phyloP scores from a whole-genome alignment of 2,797 vertebrate genomes.

The Labroides dimidiatus region DNA sequence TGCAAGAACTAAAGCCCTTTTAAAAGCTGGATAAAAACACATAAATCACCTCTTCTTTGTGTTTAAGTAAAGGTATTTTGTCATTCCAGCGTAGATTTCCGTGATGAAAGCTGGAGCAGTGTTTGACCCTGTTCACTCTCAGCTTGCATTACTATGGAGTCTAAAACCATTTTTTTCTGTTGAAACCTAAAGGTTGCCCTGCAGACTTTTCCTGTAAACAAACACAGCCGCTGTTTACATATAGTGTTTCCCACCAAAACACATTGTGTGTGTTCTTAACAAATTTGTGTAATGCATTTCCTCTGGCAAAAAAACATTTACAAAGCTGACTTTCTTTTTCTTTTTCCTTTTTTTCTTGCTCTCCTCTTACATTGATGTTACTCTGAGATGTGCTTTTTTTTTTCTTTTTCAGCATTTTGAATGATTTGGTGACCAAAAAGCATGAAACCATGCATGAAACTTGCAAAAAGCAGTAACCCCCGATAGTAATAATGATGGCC shows the following conservation, averaged over 20 bases:
- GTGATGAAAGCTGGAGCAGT: neutral
- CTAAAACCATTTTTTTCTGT: neutral
- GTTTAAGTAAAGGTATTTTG: neutral
- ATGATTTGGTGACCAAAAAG: neutral
- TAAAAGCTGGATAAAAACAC: neutral
- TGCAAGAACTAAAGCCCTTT: neutral
- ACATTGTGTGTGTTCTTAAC: neutral
- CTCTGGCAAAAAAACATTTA: neutral
- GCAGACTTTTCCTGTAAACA: neutral
- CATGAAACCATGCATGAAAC: neutral
- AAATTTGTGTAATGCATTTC: neutral
- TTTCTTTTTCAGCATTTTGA: neutral
- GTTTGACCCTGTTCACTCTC: neutral
- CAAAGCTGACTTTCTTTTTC: neutral
- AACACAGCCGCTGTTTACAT: slow-evolving; percentile 2
- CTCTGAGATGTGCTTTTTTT: neutral
- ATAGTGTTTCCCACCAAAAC: slow-evolving; percentile 6
- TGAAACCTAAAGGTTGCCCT: neutral
- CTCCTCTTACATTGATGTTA: neutral
- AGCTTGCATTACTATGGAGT: neutral
- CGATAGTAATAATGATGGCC: too few species aligned
- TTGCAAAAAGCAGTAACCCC: too few species aligned
- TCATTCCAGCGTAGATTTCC: neutral
- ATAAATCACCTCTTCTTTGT: neutral
- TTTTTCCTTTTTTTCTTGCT: too few species aligned